phyloP scores from a whole-genome alignment of 2,797 vertebrate genomes.

The Acridotheres tristis region DNA sequence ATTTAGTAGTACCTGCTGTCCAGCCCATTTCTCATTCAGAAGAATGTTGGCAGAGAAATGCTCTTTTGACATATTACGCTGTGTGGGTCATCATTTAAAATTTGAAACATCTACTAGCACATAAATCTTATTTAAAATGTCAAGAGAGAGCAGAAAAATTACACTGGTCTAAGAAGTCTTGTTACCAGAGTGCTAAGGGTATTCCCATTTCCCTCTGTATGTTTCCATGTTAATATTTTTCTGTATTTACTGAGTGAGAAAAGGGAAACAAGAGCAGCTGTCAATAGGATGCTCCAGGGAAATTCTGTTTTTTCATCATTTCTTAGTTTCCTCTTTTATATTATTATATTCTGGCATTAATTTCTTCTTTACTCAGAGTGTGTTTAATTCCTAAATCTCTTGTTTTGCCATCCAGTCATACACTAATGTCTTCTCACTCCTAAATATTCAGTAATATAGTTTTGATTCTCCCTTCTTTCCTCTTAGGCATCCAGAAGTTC shows the following conservation, averaged over 20 bases:
- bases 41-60: slow-evolving; percentile 60
- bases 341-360: neutral
- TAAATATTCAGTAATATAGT: neutral
- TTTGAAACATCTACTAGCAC: slow-evolving; percentile 57
- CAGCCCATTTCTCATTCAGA: slow-evolving; percentile 73
- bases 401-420: neutral
- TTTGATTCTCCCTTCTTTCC: neutral
- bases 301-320: neutral
- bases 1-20: slow-evolving; percentile 70
- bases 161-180: slow-evolving; percentile 46
- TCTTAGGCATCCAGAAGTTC: neutral
- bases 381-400: neutral
- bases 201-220: slow-evolving; percentile 16
- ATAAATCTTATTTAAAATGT: slow-evolving; percentile 76
- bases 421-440: neutral
- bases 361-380: neutral
- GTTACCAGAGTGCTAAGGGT: slow-evolving; percentile 49
- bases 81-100: slow-evolving; percentile 73
- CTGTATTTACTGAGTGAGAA: slow-evolving; percentile 10
- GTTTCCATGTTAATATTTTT: neutral
- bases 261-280: neutral
- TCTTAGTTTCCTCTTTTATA: neutral
- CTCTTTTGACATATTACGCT: slow-evolving; percentile 68
- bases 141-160: slow-evolving; percentile 63
- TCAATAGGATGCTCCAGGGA: neutral